Evolutionary conservation across 2,113 vertebrate species (phyloP).

Genomic region (Agapornis roseicollis): DNA sequence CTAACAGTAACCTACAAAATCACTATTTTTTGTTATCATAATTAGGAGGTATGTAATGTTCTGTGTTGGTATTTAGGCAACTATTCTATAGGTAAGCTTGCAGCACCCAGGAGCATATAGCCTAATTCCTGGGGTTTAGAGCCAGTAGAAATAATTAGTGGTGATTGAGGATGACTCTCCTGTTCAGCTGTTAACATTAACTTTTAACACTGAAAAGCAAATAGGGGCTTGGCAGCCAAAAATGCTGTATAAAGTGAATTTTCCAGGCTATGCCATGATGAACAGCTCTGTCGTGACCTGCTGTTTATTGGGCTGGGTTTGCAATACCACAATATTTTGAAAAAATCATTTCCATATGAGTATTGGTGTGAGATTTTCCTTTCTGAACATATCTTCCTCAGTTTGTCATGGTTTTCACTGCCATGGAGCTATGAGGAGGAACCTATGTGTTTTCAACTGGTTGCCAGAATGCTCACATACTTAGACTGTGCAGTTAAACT

Average conservation of each 20-base stretch:
- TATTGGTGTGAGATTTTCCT: slow-evolving; percentile 32
- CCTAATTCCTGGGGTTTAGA: neutral
- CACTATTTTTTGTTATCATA: neutral
- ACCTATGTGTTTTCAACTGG: slow-evolving; percentile 44
- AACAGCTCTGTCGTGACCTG: slow-evolving; percentile 12
- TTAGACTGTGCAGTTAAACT: neutral
- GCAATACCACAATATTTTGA: neutral
- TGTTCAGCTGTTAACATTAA: neutral
- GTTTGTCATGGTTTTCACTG: slow-evolving; percentile 40
- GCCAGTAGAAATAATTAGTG: neutral
- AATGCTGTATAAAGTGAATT: slow-evolving; percentile 16
- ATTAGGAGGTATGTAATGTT: neutral
- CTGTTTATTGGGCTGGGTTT: slow-evolving; percentile 9
- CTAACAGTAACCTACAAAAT: neutral
- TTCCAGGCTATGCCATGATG: neutral
- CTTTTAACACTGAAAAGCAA: neutral
- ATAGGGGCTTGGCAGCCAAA: neutral
- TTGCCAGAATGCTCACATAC: slow-evolving; percentile 25
- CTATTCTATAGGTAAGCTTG: neutral
- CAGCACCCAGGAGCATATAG: neutral
- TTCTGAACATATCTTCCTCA: slow-evolving; percentile 25
- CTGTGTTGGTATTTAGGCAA: neutral
- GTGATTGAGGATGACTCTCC: neutral
- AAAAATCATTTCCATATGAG: slow-evolving; percentile 63
- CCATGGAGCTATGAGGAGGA: slow-evolving; percentile 3